Evolutionary conservation across 2,888 invertebrate genomes (phyloP).

Genomic region (Argyresthia goedartella): DNA sequence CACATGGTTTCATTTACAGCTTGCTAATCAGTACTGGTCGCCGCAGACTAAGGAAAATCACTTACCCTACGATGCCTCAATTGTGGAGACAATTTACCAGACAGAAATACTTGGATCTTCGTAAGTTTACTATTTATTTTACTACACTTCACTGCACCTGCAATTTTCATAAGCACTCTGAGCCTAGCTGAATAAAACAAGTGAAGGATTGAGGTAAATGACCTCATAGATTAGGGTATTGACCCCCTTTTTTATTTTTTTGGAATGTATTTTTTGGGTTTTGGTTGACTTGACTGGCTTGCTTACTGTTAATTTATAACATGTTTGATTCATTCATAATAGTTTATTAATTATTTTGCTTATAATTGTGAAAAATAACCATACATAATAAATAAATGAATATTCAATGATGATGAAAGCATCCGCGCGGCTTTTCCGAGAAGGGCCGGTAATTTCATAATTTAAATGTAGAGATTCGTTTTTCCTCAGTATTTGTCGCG

Average conservation of each 20-base stretch:
- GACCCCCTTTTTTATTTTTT: constrained; percentile 45
- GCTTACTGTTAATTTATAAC: not conserved
- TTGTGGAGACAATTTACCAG: constrained; percentile 90
- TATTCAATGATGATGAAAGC: no score
- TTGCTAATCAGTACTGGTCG: constrained; percentile 94
- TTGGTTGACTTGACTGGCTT: not conserved
- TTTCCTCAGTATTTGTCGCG: no score
- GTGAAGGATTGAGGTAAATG: constrained; percentile 46
- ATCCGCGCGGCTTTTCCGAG: no score
- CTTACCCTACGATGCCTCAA: constrained; percentile 79
- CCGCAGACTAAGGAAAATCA: constrained; percentile 83
- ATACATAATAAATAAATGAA: no score
- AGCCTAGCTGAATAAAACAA: constrained; percentile 57
- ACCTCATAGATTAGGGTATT: constrained; percentile 50
- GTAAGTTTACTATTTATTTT: constrained; percentile 52
- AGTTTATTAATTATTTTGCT: no score
- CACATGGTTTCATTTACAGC: constrained; percentile 70
- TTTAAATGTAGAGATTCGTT: no score
- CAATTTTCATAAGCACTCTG: constrained; percentile 19
- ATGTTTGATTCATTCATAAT: no score
- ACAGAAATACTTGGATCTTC: constrained; percentile 88
- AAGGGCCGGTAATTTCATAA: no score
- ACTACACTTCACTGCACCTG: constrained; percentile 17
- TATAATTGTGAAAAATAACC: no score
- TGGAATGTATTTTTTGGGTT: constrained; percentile 23